Evolutionary conservation across 2,113 vertebrate species (phyloP).

Genomic region (Bubo blakistoni): DNA sequence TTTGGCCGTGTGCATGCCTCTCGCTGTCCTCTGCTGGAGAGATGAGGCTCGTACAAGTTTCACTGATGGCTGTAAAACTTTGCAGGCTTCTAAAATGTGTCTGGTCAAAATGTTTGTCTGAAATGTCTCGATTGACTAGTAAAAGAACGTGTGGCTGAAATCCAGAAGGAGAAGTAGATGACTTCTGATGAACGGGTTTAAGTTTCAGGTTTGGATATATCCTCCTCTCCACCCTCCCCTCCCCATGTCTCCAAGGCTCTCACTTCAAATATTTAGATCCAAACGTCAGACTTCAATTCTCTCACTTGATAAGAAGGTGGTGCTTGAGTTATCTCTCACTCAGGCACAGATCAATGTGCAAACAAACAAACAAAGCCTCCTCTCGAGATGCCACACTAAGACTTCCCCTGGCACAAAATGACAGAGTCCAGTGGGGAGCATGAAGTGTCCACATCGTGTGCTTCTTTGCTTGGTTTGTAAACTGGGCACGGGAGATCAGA

Average conservation of each 20-base stretch:
- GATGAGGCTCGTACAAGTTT: neutral
- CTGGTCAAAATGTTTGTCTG: neutral
- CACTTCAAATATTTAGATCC: neutral
- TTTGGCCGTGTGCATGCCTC: neutral
- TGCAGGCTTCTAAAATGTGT: neutral
- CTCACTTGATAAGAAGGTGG: neutral
- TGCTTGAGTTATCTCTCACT: neutral
- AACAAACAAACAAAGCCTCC: neutral
- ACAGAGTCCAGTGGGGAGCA: neutral
- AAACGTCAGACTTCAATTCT: neutral
- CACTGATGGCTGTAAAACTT: neutral
- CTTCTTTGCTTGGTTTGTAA: neutral
- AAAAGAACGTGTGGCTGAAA: neutral
- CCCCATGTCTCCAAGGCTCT: rapidly evolving
- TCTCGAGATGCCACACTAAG: rapidly evolving
- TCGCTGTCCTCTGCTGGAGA: neutral
- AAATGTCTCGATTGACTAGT: neutral
- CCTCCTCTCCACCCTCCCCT: rapidly evolving
- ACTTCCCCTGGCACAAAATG: neutral
- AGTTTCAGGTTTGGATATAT: neutral
- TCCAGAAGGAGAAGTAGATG: neutral
- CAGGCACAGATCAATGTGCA: neutral
- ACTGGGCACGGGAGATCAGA: neutral
- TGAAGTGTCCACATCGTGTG: neutral
- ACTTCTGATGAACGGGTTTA: neutral